Base-by-base conservation (phyloP, 2,797 vertebrate genomes). In the Poecilia wingei region DNA sequence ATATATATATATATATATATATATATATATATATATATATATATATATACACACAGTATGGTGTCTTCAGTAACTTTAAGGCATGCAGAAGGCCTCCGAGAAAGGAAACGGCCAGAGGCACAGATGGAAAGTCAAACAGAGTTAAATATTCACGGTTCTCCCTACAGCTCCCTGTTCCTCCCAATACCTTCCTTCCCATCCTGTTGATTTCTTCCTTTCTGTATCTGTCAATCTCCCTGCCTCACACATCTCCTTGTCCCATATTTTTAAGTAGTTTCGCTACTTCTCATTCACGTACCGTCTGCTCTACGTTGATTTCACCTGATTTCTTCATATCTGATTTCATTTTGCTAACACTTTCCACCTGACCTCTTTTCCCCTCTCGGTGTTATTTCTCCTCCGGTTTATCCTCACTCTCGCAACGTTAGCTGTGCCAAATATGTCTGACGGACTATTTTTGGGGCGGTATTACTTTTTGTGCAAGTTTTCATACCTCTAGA, bases 131-230 rank as follows among this genome's bases (percentile, higher is more conserved):
- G 84, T 79, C 74, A 92, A 92, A 92, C 87, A 88, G 13, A 84
- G 82, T 91, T 88, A 91, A 93, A 93, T 90, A 94, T 94, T 93
- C 87, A 92, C 86, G 66, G 14, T 64, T 73, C 78, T 72, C 75
- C 79, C 82, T 69, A 45, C 79, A 84, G 88, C 78, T 78, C 86
- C 66, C 41, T 6, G 3, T 78, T 72, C 74, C 68, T 79, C 49
- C 68, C 47, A 31, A 47, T 71, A 76, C 75, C 74, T 83, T 74
- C 51, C 74, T 83, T 74, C 51, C 53, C 6, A 39, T 83, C 51
- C 76, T 61, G n/a, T 75, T 75, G 47, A 39, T 12, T 78, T 80
- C 69, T 39, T 39, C 59, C 46, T 64, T 71, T 46, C 73, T 25
- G 14, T 70, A 55, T 12, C 31, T 75, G 45, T 79, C 72, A 45